Base-by-base conservation (phyloP, 2,888 invertebrate species). In the Oxyteleia sp. region DNA sequence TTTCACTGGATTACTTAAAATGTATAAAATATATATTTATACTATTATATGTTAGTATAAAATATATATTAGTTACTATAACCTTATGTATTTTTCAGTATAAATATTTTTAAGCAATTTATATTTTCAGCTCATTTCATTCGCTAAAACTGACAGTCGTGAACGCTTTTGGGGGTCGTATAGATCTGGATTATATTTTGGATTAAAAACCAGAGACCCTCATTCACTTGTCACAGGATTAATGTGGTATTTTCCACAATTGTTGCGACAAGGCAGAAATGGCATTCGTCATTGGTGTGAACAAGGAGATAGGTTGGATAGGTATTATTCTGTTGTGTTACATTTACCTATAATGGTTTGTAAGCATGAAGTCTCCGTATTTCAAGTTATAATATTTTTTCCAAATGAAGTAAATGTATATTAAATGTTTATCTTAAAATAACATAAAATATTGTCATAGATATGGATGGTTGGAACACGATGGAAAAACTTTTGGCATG, bases 161-260 rank as follows among this genome's bases (percentile, higher is more conserved):
- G 96, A 97, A 10, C 95, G 96, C 45, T 98, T 96, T 93, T 99
- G 99, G 99, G 99, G 99, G 7, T 96, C 97, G 0, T 99, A 99
- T 93, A 94, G 98, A 20, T 96, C 98, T 0, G 97, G 97, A 0
- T 95, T 96, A 1, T 99, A 99, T 93, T 96, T 99, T 93, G 99
- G 98, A 0, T 94, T 99, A 91, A 98, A 98, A 94, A 98, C 98
- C 0, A 94, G 99, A 66, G 97, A 98, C 91, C 97, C 98, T 0
- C 94, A 96, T 68, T 98, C 99, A 0, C 95, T 98, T 0, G 96
- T 98, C 0, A 96, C 98, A 89, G 99, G 99, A 0, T 94, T 99
- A 18, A 99, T 99, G 98, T 99, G 99, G 99, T 98, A 99, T 91
- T 96, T 97, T 84, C 97, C 97, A 0, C 95, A 95, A 1, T 94